Percentiles rank a stretch among this genome's conserved stretches.
These are phyloP conservation scores for Dicyrtoma fusca DNA, from an alignment of 2,888 invertebrate genomes.

Conservation along the genomic window DNA sequence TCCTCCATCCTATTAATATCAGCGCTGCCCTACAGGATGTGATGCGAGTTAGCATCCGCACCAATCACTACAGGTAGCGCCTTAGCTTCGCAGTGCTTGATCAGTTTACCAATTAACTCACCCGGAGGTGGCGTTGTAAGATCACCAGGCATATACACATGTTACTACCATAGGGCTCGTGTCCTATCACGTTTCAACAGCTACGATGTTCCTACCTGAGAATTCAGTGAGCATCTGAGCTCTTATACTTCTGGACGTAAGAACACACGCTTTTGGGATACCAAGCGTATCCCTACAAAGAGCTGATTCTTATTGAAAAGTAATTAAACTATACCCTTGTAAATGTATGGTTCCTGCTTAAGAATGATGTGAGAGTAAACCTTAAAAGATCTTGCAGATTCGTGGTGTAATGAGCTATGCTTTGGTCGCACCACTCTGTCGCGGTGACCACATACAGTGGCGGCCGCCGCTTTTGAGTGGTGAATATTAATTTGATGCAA, in stretches of 20 bases:
- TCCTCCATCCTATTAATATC: constrained; percentile 31
- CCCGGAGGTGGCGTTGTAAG: no score
- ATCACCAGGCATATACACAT: constrained; percentile 11
- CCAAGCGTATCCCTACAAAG: neutral
- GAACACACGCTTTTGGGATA: neutral
- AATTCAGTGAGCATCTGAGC: neutral
- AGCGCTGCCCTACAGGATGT: constrained; percentile 37
- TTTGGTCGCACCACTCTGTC: neutral
- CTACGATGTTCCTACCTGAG: no score
- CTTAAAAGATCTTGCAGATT: no score
- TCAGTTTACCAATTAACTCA: no score
- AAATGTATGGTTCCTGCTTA: neutral
- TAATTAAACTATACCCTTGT: neutral
- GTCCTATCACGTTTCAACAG: neutral
- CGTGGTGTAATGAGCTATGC: neutral
- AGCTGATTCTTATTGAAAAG: neutral
- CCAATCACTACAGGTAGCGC: constrained; percentile 37
- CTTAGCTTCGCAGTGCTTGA: no score
- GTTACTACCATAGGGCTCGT: neutral
- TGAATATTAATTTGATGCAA: neutral
- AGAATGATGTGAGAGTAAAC: neutral
- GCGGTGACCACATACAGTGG: neutral
- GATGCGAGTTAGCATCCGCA: constrained; percentile 45
- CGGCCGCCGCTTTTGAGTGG: neutral
- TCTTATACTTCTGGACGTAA: neutral